Percentiles rank a stretch among this genome's conserved stretches.
These are phyloP conservation scores for Diuraphis noxia DNA, from an alignment of 1,140 invertebrate genomes.

Conservation along the genomic window DNA sequence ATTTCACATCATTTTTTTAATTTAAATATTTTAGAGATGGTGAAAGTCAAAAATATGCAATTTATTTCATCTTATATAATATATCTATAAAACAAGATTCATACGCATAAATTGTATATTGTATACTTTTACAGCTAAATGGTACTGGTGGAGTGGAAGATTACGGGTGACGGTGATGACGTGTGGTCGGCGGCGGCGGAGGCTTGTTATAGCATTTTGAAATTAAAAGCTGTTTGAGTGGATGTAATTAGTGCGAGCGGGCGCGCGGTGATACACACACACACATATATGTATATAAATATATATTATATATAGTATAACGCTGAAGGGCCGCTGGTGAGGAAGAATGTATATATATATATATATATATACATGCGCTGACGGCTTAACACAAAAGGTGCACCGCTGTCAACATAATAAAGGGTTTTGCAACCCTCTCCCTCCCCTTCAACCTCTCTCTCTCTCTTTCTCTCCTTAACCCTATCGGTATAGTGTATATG, in stretches of 20 bases:
- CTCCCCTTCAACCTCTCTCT: neutral
- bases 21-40: too few relatives aligned
- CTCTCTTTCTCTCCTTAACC: neutral
- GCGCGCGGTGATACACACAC: neutral
- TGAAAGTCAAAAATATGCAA: too few relatives aligned
- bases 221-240: conserved; percentile 46
- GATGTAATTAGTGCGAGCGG: conserved; percentile 37
- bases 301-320: neutral
- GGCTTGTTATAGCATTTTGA: conserved; percentile 37
- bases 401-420: conserved; percentile 51
- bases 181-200: neutral
- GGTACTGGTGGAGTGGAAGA: neutral
- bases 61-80: too few relatives aligned
- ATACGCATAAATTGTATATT: too few relatives aligned
- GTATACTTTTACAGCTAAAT: neutral
- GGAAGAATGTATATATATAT: neutral
- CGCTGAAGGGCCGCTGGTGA: neutral
- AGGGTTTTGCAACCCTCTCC: conserved; percentile 45
- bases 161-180: neutral
- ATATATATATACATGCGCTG: neutral
- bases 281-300: neutral
- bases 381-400: conserved; percentile 47
- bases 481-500: neutral
- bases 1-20: too few relatives aligned
- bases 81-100: too few relatives aligned